Conservation (phyloP, 30 jellyfish, hydroid and myxozoan genomes). For the Aurelia aurita region DNA sequence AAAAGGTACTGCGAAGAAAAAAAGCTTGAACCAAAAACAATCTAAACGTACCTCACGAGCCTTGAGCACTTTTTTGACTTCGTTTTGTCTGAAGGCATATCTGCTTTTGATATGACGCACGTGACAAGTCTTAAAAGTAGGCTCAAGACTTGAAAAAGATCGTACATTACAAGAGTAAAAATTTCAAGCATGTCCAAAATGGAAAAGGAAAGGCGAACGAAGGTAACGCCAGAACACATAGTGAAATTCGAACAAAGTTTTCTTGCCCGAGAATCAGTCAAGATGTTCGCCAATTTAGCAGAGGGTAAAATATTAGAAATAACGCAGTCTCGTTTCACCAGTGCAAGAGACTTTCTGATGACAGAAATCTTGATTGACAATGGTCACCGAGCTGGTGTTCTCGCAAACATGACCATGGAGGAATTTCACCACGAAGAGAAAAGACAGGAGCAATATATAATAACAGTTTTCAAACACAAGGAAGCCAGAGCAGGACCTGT, state of each 20-base stretch:
- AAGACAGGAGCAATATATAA: constrained; percentile 2
- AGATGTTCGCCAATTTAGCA: constrained; percentile 5
- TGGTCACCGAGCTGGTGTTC: constrained; percentile 50
- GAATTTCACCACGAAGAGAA: constrained; percentile 12
- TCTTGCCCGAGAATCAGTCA: constrained; percentile 15
- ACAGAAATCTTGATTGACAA: constrained; percentile 36
- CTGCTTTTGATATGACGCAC: neutral
- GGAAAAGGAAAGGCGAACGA: constrained; percentile 31
- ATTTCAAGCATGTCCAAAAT: constrained; percentile 41
- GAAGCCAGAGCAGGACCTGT: constrained; percentile 60
- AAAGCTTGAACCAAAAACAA: constrained; percentile 6
- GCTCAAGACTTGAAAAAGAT: constrained; percentile 36
- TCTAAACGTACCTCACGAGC: neutral
- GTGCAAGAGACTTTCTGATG: constrained; percentile 35
- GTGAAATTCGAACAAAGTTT: constrained; percentile 7
- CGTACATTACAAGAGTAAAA: constrained; percentile 28
- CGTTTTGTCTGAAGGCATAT: constrained; percentile 1
- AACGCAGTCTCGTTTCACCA: constrained; percentile 32
- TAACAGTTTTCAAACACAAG: constrained; percentile 46
- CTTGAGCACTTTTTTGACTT: constrained; percentile 8
- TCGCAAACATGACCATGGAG: constrained; percentile 48
- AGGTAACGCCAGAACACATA: constrained; percentile 18
- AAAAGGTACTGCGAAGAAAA: constrained; percentile 10
- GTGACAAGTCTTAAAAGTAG: constrained; percentile 19
- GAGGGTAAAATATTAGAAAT: constrained; percentile 14